Conservation (phyloP, 1,140 invertebrate species). For the Orius laevigatus region DNA sequence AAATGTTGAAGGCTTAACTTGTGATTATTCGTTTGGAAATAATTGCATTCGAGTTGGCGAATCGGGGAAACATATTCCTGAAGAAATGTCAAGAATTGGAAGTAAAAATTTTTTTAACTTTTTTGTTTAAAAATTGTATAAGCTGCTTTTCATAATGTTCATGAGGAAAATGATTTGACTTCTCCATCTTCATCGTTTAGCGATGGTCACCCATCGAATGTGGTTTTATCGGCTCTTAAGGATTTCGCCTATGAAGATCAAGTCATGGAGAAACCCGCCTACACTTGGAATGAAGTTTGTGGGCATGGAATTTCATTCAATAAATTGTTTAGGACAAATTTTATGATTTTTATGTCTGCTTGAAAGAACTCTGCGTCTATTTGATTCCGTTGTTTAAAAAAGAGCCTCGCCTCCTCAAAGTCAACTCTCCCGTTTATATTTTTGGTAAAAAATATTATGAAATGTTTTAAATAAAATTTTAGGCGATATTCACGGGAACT, state of each 20-base stretch:
- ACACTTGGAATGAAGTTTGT: constrained; percentile 1
- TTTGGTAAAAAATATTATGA: constrained; percentile 26
- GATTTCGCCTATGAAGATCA: too few relatives aligned
- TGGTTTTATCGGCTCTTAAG: background rate
- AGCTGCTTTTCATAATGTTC: too few relatives aligned
- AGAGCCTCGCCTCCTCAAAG: constrained; percentile 32
- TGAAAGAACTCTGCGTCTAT: constrained; percentile 23
- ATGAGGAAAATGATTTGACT: background rate
- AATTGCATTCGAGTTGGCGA: too few relatives aligned
- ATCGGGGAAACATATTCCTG: too few relatives aligned
- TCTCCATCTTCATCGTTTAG: background rate
- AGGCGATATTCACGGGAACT: constrained; percentile 45
- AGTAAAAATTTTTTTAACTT: too few relatives aligned
- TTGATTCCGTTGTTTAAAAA: constrained; percentile 23
- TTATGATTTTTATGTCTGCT: background rate
- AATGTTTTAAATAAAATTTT: constrained; percentile 3
- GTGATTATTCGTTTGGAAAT: too few relatives aligned
- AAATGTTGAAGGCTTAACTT: too few relatives aligned
- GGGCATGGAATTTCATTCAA: background rate
- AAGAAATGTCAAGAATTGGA: too few relatives aligned
- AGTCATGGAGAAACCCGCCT: background rate
- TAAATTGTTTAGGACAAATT: background rate
- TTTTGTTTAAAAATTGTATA: too few relatives aligned
- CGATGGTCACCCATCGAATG: background rate
- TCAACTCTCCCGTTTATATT: constrained; percentile 36